Conservation (phyloP, 2,113 vertebrate species). For the zebrafish (Danio rerio) region GRCz12tu NC_133196.1:19584501-19585000, state of each 20-base stretch:
- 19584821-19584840: background rate
- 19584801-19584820: background rate
- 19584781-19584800: background rate
- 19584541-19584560: too few relatives aligned
- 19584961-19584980: constrained; percentile 45
- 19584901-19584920: constrained; percentile 16
- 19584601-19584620: too few relatives aligned
- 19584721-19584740: background rate
- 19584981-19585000: constrained; percentile 41
- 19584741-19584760: background rate
- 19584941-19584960: constrained; percentile 23
- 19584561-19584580: too few relatives aligned
- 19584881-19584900: background rate
- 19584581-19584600: too few relatives aligned
- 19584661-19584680: too few relatives aligned
- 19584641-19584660: too few relatives aligned
- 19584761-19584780: background rate
- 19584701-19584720: background rate
- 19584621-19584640: too few relatives aligned
- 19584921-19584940: constrained; percentile 5
- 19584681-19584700: too few relatives aligned
- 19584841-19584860: background rate
- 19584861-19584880: background rate
- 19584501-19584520: too few relatives aligned
- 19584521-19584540: too few relatives aligned